Percentiles rank a stretch among this genome's conserved stretches.
These are phyloP conservation scores for Rana temporaria DNA, from an alignment of 2,113 vertebrate species.

Conservation along the genomic window DNA sequence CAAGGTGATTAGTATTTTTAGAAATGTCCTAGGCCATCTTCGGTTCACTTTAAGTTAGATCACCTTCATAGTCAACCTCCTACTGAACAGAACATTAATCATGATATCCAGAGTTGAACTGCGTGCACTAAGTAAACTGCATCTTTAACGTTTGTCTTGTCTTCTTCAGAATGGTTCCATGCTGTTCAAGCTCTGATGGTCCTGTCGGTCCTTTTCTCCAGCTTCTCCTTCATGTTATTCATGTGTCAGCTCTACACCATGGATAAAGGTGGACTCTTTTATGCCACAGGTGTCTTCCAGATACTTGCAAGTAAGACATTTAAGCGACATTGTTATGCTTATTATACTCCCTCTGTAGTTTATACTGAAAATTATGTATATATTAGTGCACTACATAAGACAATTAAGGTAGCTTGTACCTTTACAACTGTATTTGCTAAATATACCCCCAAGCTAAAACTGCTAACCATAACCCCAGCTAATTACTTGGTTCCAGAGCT, in stretches of 20 bases:
- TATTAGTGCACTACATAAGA: too few species aligned
- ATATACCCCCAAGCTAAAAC: too few species aligned
- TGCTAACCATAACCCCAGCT: too few species aligned
- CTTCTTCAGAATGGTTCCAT: conserved; percentile 81
- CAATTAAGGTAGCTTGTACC: too few species aligned
- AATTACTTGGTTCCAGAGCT: too few species aligned
- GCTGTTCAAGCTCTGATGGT: conserved; percentile 88
- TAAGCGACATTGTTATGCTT: not conserved
- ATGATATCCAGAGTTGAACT: not conserved
- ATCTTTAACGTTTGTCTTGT: not conserved
- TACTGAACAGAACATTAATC: not conserved
- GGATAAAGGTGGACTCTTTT: conserved; percentile 87
- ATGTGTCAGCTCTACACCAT: conserved; percentile 88
- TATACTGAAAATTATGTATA: too few species aligned
- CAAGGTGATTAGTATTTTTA: too few species aligned
- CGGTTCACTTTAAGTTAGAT: too few species aligned
- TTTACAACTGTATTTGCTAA: too few species aligned
- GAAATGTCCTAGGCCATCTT: too few species aligned
- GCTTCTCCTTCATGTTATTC: conserved; percentile 86
- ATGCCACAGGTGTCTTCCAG: conserved; percentile 88
- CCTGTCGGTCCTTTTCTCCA: conserved; percentile 85
- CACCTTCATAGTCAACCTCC: too few species aligned
- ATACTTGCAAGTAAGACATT: conserved; percentile 79
- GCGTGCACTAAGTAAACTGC: not conserved
- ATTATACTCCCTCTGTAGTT: too few species aligned